Conservation (phyloP, 2,888 invertebrate species). For the Gymnosoma rotundatum region DNA sequence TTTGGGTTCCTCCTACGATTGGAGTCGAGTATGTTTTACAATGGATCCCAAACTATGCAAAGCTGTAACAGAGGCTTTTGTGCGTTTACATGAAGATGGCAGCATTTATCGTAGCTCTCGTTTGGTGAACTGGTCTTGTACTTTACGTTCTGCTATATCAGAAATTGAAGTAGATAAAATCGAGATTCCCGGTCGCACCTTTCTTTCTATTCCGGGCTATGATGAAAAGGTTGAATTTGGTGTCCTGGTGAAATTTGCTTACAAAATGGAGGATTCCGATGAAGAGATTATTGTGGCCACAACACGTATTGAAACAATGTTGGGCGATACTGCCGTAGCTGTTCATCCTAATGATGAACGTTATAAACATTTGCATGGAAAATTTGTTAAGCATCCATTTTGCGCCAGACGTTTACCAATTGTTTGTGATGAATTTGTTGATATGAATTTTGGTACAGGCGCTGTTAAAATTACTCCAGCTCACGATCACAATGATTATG, state of each 20-base stretch:
- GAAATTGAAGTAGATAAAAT: constrained; percentile 99
- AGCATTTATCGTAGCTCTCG: constrained; percentile 96
- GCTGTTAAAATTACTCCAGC: constrained; percentile 99
- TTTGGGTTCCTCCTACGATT: constrained; percentile 96
- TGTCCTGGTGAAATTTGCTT: constrained; percentile 95
- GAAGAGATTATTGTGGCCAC: constrained; percentile 97
- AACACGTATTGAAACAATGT: constrained; percentile 98
- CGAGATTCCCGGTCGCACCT: constrained; percentile 92
- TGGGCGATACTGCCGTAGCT: constrained; percentile 98
- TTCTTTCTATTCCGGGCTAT: constrained; percentile 92
- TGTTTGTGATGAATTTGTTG: constrained; percentile 96
- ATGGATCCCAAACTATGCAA: constrained; percentile 95
- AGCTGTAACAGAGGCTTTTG: constrained; percentile 97
- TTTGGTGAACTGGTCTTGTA: constrained; percentile 99
- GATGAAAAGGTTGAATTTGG: constrained; percentile 92
- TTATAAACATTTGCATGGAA: constrained; percentile 92
- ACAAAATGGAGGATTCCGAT: constrained; percentile 85
- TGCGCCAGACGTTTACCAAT: constrained; percentile 91
- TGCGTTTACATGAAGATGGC: constrained; percentile 92
- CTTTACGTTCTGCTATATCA: constrained; percentile 97
- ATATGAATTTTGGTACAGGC: constrained; percentile 97
- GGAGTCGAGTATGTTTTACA: constrained; percentile 96
- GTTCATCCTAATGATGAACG: constrained; percentile 96
- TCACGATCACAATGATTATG: constrained; percentile 98
- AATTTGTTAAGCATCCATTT: constrained; percentile 94